Conservation (phyloP, 2,113 vertebrate species). For the Antechinus flavipes region DNA sequence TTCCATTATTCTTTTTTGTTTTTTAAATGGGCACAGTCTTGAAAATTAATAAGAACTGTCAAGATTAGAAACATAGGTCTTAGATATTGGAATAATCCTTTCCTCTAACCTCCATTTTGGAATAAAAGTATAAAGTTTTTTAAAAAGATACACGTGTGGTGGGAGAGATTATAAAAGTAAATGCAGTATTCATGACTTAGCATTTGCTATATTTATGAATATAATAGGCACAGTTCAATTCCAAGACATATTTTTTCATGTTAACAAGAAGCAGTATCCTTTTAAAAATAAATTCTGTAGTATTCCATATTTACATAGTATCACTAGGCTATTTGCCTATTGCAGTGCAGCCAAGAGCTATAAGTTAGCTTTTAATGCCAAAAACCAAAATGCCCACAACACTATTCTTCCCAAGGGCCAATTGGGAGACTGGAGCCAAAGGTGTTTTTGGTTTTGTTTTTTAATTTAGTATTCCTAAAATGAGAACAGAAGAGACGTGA, state of each 20-base stretch:
- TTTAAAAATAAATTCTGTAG: neutral
- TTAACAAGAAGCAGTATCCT: neutral
- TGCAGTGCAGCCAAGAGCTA: neutral
- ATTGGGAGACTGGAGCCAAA: neutral
- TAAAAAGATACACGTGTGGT: neutral
- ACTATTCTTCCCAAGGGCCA: neutral
- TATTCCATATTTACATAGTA: neutral
- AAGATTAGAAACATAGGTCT: constrained; percentile 10
- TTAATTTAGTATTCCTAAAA: neutral
- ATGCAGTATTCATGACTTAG: neutral
- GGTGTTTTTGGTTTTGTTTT: neutral
- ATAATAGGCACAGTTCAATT: neutral
- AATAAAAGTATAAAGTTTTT: neutral
- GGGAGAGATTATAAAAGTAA: constrained; percentile 17
- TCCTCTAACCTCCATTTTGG: neutral
- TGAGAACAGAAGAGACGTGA: neutral
- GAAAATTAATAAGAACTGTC: neutral
- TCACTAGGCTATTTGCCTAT: neutral
- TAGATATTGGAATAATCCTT: constrained; percentile 35
- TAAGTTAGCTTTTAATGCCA: neutral
- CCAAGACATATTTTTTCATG: neutral
- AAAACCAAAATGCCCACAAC: neutral
- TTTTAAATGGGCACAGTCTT: neutral
- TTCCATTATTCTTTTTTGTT: neutral
- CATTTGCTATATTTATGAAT: constrained; percentile 19